These are phyloP conservation scores for Drosophila paracracens DNA, from an alignment of 2,888 invertebrate genomes.

Conservation along the genomic window DNA sequence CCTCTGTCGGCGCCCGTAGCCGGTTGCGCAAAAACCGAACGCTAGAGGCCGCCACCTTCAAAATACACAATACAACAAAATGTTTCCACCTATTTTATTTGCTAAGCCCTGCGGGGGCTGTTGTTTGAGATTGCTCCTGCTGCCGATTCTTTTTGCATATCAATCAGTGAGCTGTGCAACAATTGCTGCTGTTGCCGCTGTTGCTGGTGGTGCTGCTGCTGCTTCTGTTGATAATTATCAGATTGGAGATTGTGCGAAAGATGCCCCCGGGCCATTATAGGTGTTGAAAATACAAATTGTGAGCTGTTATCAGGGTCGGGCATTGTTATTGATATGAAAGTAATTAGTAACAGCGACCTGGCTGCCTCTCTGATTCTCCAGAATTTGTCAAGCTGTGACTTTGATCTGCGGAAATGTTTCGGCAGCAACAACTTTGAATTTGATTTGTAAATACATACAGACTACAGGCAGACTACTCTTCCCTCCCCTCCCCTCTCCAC, in stretches of 20 bases:
- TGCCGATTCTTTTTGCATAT: constrained; percentile 53
- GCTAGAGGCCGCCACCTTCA: constrained; percentile 53
- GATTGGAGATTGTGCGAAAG: constrained; percentile 50
- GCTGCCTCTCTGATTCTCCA: constrained; percentile 55
- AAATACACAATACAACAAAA: constrained; percentile 3
- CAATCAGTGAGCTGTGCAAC: constrained; percentile 54
- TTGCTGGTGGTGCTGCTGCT: constrained; percentile 30
- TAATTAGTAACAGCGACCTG: constrained; percentile 69
- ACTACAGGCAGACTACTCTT: background rate
- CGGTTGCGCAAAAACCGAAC: constrained; percentile 55
- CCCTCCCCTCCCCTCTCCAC: too few species aligned
- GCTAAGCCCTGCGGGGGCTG: constrained; percentile 8
- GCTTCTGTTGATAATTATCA: constrained; percentile 62
- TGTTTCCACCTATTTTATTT: constrained; percentile 31
- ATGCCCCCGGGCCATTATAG: constrained; percentile 57
- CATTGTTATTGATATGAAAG: constrained; percentile 73
- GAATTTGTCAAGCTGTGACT: constrained; percentile 80
- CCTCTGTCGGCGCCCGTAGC: constrained; percentile 31
- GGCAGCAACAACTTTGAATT: constrained; percentile 74
- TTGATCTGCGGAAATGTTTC: constrained; percentile 78
- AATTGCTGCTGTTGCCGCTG: constrained; percentile 30
- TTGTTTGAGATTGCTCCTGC: constrained; percentile 1
- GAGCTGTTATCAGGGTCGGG: constrained; percentile 59
- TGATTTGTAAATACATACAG: constrained; percentile 68
- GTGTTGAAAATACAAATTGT: constrained; percentile 63